These are phyloP conservation scores for Oenanthe oenanthe DNA, from an alignment of 2,113 vertebrate genomes.

Conservation along the genomic window DNA sequence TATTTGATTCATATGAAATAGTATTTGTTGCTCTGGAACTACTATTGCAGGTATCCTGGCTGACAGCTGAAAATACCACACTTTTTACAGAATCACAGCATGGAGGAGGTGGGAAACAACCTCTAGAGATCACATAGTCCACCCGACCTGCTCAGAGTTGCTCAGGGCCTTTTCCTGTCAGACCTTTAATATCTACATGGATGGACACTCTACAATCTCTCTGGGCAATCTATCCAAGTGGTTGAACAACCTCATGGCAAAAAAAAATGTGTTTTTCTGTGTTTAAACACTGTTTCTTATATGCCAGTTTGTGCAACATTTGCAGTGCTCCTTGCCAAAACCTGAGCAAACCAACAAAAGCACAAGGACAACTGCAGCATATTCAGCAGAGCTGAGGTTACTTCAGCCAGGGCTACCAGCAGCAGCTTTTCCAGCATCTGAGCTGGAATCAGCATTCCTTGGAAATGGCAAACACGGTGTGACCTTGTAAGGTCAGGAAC, in stretches of 20 bases:
- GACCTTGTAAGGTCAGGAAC: conserved; percentile 22
- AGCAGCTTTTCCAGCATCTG: neutral
- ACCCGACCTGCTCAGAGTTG: neutral
- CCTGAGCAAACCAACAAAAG: neutral
- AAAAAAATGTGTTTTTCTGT: neutral
- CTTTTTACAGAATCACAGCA: neutral
- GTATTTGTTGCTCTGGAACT: neutral
- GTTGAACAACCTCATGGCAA: neutral
- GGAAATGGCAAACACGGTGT: neutral
- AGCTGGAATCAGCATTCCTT: neutral
- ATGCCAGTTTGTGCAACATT: neutral
- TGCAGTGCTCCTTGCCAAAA: neutral
- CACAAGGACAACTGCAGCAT: neutral
- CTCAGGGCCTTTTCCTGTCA: neutral
- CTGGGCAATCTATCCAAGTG: neutral
- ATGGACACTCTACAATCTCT: neutral
- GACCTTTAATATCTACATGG: neutral
- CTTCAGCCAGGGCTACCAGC: neutral
- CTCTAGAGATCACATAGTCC: neutral
- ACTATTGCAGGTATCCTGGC: neutral
- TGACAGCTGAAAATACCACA: neutral
- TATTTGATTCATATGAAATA: neutral
- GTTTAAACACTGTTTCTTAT: neutral
- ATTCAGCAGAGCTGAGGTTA: neutral
- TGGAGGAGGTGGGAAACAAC: neutral